A percentile compares a stretch with the other conserved stretches of the same genome.
phyloP scores from a whole-genome alignment of 2,888 invertebrate genomes.

The Sepiola atlantica region DNA sequence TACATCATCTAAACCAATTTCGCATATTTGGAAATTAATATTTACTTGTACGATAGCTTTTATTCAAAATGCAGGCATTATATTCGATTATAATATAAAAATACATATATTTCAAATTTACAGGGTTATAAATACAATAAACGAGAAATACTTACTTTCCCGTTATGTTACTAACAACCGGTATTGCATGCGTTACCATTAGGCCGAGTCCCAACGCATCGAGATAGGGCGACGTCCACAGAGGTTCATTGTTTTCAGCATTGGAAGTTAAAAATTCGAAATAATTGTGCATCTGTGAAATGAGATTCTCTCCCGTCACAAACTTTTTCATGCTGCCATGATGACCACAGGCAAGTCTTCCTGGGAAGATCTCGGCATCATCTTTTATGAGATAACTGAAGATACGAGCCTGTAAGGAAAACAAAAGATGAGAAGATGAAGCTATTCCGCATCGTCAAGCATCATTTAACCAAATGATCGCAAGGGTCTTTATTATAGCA shows the following conservation, averaged over 20 bases:
- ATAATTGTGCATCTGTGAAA: constrained; percentile 75
- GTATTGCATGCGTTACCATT: constrained; percentile 75
- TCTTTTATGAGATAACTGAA: constrained; percentile 75
- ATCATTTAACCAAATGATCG: too few relatives aligned
- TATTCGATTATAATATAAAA: too few relatives aligned
- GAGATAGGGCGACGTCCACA: constrained; percentile 76
- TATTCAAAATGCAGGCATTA: too few relatives aligned
- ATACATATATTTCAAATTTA: too few relatives aligned
- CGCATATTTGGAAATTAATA: too few relatives aligned
- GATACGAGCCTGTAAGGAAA: constrained; percentile 68
- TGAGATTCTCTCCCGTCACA: constrained; percentile 73
- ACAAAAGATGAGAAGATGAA: not conserved
- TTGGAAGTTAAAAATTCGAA: constrained; percentile 74
- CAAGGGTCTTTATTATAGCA: too few relatives aligned
- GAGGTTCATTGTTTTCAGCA: constrained; percentile 69
- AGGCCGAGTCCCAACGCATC: constrained; percentile 75
- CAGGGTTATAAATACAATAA: too few relatives aligned
- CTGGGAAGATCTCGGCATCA: constrained; percentile 74
- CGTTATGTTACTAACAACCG: constrained; percentile 71
- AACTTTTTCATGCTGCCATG: constrained; percentile 73
- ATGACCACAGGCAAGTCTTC: constrained; percentile 72
- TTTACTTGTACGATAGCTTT: too few relatives aligned
- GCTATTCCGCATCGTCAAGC: too few relatives aligned
- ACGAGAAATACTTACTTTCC: constrained; percentile 63
- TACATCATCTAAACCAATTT: too few relatives aligned